Evolutionary conservation across 2,888 invertebrate species (phyloP), one percentile per base, ranked within the genome.

Genomic region (Ormyrus thymus): DNA sequence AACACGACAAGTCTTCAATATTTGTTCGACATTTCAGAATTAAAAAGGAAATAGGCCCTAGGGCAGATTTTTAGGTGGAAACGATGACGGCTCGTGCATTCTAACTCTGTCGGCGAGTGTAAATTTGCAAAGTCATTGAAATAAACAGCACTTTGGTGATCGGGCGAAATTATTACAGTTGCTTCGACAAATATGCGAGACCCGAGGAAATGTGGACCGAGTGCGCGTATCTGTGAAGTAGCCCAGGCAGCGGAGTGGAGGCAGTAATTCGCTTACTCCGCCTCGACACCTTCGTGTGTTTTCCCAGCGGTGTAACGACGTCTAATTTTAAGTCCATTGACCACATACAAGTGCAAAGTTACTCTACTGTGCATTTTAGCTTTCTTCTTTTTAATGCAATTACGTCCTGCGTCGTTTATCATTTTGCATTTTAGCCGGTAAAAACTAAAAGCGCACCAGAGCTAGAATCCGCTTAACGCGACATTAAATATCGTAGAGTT

Each of bases 321-420:
- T 72, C 66, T 78, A 72, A 72, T 78, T 78, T 78, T 78, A 78
- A 78, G 72, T 72, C 66, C 77, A 55, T 72, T 55, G 77, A 72
- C 77, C 72, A 78, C 72, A 53, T 66, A 58, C 50, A 65, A 15
- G 15, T 58, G 56, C 61, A 61, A 56, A 48, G 43, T 53, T 50
- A 43, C 58, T 62, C 8, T 55, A 55, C 46, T 46, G 53, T 70
- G 11, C 59, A 50, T 50, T 43, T 43, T 50, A 61, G 7, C n/a
- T 29, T 7, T 15, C 43, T 59, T 70, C 13, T 69, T 48, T 68
- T 29, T 29, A 29, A 29, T 56, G 45, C 15, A 13, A 5, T 6
- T 51, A 29, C 9, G 50, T 29, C 50, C 8, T 29, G 29, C 29
- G 45, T 65, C 71, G 61, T 71, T 71, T 71, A 51, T 71, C 71